Evolutionary conservation across 1,140 invertebrate genomes (phyloP), one percentile per base, ranked within the genome.

Genomic region (Vollenhovia emeryi): DNA sequence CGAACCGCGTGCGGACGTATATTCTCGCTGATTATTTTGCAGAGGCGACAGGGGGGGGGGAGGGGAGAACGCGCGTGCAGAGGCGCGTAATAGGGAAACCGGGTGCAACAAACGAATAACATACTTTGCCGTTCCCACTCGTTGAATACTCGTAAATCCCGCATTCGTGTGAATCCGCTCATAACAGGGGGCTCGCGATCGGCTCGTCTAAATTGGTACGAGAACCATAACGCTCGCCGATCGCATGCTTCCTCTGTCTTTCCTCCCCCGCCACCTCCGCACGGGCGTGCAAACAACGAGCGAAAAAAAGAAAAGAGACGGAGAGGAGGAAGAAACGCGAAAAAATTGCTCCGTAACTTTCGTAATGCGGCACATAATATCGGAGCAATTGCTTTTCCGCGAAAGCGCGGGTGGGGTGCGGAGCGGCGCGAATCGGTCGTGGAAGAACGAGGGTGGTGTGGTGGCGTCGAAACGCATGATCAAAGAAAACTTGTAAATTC

Each of bases 401-500:
- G 66, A 78, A 87, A 82, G 57, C 57, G 64, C 64, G 64, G 73
- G 33, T 4, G 27, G 55, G 60, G 36, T 27, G 36, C 45, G 45
- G 24, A 15, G 33, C 62, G 55, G 57, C 48, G 48, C 48, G 15
- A 6, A 50, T 3, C 45, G 15, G 15, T 18, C 83, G 24, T 33
- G 48, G 43, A 73, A 43, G 21, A 24, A 5, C 3, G 64, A 48
- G 30, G 40, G 1, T 30, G 18, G 30, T 18, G 1, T 30, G 18
- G 30, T 18, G 62, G 55, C 55, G 71, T 76, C 45, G 78, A 57
- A 71, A 87, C 45, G 50, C 85, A 88, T 79, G 85, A 87, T 88
- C 86, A 73, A 76, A 85, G 86, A 36, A 74, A 74, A 88, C 57
- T 88, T 79, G 57, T 87, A 88, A 89, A 89, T 89, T 76, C 75